Base-by-base conservation (phyloP, 2,113 vertebrate genomes). In the Eubucco bourcierii region DNA sequence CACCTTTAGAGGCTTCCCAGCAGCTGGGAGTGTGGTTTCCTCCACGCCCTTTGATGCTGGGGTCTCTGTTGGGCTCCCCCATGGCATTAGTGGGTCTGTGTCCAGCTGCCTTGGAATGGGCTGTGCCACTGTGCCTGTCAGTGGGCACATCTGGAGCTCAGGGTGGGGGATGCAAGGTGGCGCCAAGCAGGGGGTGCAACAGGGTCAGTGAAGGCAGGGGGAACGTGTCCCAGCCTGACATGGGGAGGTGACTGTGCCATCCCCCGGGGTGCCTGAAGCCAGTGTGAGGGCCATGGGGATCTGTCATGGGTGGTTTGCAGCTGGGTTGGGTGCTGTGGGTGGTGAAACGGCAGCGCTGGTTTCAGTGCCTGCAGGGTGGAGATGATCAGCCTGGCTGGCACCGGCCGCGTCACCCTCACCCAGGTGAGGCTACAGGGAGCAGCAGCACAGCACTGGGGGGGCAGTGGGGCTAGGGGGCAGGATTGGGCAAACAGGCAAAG, bases 281-380 rank as follows among this genome's bases (percentile, higher is more conserved):
- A 0, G 25, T 12, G 63, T 56, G 68, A 59, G 6, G 1, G n/a
- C 31, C 0, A 0, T 23, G 34, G 39, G 56, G 7, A 83, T 64
- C 88, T 1, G 14, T 88, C 90, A 77, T 78, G 86, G 29, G 53
- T 1, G 7, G 13, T 78, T 56, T 34, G 53, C 66, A 34, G 53
- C 66, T 29, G 86, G 88, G 92, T 29, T 41, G 2, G 15, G 93
- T 14, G 87, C 59, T 66, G 59, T 1, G 12, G 3, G 27, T 6
- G 53, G 39, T 33, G 93, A 90, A 64, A 72, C 15, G 12, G 65
- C 78, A 28, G 87, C 0, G 2, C 78, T 27, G 75, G 94, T 95
- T 92, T 94, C 95, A 60, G 87, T 4, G 93, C 95, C 94, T 79
- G 87, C 87, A 79, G 94, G 86, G 55, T 15, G 11, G 71, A 15